Evolutionary conservation across 2,113 vertebrate species (phyloP).

Genomic region (Oreocharis arfaki): DNA sequence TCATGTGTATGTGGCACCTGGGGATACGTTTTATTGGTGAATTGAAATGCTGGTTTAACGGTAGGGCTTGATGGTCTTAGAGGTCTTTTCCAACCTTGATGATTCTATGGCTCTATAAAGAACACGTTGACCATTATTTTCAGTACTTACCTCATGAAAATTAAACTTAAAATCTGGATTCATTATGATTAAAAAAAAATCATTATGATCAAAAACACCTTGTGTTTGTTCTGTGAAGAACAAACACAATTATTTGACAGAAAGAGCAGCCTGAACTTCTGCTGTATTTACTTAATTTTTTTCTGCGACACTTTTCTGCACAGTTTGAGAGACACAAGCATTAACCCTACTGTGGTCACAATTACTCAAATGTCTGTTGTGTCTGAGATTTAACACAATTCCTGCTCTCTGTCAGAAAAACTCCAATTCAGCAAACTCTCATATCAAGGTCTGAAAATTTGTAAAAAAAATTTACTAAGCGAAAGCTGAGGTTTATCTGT

Average conservation of each 20-base stretch:
- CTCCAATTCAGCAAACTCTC: background rate
- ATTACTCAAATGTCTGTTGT: background rate
- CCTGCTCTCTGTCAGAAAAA: background rate
- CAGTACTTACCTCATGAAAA: background rate
- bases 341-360: background rate
- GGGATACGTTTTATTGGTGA: background rate
- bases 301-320: background rate
- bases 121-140: background rate
- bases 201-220: background rate
- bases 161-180: background rate
- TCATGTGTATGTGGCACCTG: background rate
- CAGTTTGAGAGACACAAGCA: background rate
- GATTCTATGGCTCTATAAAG: background rate
- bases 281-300: background rate
- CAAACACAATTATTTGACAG: background rate
- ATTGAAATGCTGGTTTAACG: background rate
- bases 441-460: background rate
- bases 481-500: background rate
- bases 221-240: background rate
- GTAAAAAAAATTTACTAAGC: background rate
- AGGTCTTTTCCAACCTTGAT: background rate
- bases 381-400: background rate
- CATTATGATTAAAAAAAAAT: background rate
- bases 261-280: slow-evolving; percentile 13
- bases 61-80: background rate